Conservation (phyloP, 2,888 invertebrate genomes). For the Sphinx pinastri region DNA sequence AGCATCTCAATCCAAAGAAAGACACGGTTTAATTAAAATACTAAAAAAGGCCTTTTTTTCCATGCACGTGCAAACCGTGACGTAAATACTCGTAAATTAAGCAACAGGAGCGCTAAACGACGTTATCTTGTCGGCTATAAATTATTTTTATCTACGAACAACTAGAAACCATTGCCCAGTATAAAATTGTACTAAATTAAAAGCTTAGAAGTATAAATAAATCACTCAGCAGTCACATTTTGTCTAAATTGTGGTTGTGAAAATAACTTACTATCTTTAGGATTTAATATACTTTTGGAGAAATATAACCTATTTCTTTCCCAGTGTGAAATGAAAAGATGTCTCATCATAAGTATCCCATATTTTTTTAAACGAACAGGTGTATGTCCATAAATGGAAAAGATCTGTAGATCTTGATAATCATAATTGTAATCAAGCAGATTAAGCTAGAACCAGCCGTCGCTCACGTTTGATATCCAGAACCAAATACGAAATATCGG, state of each 20-base stretch:
- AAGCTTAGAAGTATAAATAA: conserved; percentile 16
- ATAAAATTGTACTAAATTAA: conserved; percentile 21
- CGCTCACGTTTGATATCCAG: too few relatives aligned
- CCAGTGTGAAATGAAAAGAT: too few relatives aligned
- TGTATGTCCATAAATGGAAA: too few relatives aligned
- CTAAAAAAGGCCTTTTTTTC: conserved; percentile 9
- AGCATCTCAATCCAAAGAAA: background rate
- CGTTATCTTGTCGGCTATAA: conserved; percentile 30
- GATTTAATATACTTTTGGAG: background rate
- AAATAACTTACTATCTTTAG: background rate
- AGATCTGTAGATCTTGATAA: too few relatives aligned
- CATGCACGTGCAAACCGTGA: conserved; percentile 7
- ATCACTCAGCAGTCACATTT: conserved; percentile 13
- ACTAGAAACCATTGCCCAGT: conserved; percentile 23
- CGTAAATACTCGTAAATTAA: conserved; percentile 20
- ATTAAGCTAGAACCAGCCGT: too few relatives aligned
- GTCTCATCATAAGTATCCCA: too few relatives aligned
- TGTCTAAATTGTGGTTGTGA: conserved; percentile 3
- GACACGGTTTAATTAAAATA: background rate
- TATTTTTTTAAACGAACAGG: too few relatives aligned
- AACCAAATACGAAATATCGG: too few relatives aligned
- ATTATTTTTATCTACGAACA: conserved; percentile 35
- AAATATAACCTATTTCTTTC: too few relatives aligned
- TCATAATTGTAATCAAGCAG: too few relatives aligned
- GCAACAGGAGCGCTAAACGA: conserved; percentile 17